Evolutionary conservation across 2,797 vertebrate genomes (phyloP).

Genomic region (Capromys pilorides): DNA sequence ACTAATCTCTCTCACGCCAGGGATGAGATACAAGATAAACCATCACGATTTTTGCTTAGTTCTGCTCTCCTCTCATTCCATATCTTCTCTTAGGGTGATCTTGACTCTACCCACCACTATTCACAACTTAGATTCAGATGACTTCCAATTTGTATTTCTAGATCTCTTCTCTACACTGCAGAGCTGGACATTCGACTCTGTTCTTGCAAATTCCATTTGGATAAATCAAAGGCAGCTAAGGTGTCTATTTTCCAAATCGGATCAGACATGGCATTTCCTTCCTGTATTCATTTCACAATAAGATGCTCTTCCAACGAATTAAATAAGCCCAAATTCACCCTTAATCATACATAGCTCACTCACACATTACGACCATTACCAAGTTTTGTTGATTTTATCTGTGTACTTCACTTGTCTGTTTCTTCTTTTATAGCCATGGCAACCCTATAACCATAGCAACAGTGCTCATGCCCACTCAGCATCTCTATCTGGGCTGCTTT

Average conservation of each 20-base stretch:
- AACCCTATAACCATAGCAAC: slow-evolving; percentile 61
- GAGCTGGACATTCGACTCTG: not conserved
- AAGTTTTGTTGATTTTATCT: slow-evolving; percentile 51
- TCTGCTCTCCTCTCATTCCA: not conserved
- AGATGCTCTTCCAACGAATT: not conserved
- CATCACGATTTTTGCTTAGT: not conserved
- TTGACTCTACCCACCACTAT: not conserved
- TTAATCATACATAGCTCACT: not conserved
- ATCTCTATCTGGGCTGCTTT: not conserved
- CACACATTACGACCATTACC: slow-evolving; percentile 12
- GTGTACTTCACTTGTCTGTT: slow-evolving; percentile 41
- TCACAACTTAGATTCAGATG: not conserved
- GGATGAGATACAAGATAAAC: not conserved
- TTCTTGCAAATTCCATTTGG: not conserved
- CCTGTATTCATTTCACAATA: not conserved
- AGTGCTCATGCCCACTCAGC: not conserved
- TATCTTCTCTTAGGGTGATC: not conserved
- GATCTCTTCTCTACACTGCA: not conserved
- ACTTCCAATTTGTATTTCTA: not conserved
- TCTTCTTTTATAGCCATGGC: slow-evolving; percentile 66
- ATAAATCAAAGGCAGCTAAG: not conserved
- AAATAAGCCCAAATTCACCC: slow-evolving; percentile 14
- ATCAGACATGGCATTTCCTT: not conserved
- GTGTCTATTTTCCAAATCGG: not conserved
- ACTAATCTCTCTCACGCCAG: not conserved